Conservation (phyloP, 2,888 invertebrate genomes). For the Nemotelus nigrinus region DNA sequence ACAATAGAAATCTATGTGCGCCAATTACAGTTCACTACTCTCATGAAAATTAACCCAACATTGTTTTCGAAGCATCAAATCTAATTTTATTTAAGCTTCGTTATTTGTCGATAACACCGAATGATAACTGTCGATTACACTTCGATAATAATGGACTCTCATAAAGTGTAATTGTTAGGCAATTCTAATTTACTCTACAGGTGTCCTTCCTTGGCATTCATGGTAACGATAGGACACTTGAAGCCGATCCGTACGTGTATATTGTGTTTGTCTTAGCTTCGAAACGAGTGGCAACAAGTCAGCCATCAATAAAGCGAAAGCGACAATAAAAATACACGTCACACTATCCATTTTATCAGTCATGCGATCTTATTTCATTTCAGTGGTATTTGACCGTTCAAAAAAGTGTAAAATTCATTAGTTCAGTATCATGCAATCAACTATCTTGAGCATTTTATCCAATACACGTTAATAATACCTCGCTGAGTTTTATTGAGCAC, state of each 20-base stretch:
- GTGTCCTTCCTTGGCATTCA: not conserved
- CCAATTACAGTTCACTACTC: too few relatives aligned
- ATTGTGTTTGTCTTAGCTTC: not conserved
- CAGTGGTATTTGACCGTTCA: not conserved
- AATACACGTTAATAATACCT: constrained; percentile 3
- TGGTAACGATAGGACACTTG: not conserved
- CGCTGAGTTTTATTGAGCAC: not conserved
- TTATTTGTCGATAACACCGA: too few relatives aligned
- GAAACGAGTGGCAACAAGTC: constrained; percentile 23
- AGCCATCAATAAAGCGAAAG: constrained; percentile 25
- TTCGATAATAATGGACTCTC: not conserved
- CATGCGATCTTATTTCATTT: constrained; percentile 22
- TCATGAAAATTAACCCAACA: too few relatives aligned
- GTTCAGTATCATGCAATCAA: constrained; percentile 13
- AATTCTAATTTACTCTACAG: not conserved
- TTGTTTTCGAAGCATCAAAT: too few relatives aligned
- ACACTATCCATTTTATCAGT: constrained; percentile 28
- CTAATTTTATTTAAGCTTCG: too few relatives aligned
- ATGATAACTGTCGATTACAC: too few relatives aligned
- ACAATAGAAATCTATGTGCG: not conserved
- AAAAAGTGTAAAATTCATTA: constrained; percentile 21
- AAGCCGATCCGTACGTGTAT: not conserved
- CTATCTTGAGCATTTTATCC: not conserved
- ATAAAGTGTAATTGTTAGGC: not conserved
- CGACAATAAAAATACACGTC: constrained; percentile 32